Percentiles rank a stretch among this genome's conserved stretches.
These are phyloP conservation scores for Pristionchus arcanus DNA, from an alignment of 2,888 invertebrate species.

Conservation along the genomic window DNA sequence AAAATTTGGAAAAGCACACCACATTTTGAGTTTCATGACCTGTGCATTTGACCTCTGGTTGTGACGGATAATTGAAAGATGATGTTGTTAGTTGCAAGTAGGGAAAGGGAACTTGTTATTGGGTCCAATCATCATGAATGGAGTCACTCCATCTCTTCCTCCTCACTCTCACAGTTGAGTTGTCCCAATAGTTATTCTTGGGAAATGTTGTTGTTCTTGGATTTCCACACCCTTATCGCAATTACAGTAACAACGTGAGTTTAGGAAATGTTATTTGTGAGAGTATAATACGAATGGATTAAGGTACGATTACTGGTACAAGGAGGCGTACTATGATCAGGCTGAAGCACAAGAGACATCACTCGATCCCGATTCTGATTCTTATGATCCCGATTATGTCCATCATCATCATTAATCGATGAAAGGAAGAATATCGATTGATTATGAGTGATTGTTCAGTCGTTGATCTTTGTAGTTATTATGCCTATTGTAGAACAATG, in stretches of 20 bases:
- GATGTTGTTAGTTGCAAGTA: not conserved
- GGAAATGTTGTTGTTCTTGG: not conserved
- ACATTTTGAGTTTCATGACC: too few relatives aligned
- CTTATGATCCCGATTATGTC: constrained; percentile 76
- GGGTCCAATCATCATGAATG: constrained; percentile 14
- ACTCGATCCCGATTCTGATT: constrained; percentile 70
- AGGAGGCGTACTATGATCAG: constrained; percentile 73
- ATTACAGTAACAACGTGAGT: constrained; percentile 37
- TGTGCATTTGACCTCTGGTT: too few relatives aligned
- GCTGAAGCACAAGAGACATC: constrained; percentile 69
- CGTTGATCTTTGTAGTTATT: constrained; percentile 27
- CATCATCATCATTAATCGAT: constrained; percentile 68
- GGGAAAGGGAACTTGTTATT: not conserved
- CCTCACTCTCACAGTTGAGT: not conserved
- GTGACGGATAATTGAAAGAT: not conserved
- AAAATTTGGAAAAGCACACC: too few relatives aligned
- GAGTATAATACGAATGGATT: not conserved
- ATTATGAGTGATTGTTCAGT: constrained; percentile 7
- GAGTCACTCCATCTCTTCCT: constrained; percentile 12
- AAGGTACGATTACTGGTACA: constrained; percentile 74
- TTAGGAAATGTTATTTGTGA: not conserved
- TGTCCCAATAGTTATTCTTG: not conserved
- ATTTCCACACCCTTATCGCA: not conserved
- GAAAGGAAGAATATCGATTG: constrained; percentile 40
- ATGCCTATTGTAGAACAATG: constrained; percentile 26